Base-by-base conservation (phyloP, 2,888 invertebrate species). In the Cataglyphis livida region DNA sequence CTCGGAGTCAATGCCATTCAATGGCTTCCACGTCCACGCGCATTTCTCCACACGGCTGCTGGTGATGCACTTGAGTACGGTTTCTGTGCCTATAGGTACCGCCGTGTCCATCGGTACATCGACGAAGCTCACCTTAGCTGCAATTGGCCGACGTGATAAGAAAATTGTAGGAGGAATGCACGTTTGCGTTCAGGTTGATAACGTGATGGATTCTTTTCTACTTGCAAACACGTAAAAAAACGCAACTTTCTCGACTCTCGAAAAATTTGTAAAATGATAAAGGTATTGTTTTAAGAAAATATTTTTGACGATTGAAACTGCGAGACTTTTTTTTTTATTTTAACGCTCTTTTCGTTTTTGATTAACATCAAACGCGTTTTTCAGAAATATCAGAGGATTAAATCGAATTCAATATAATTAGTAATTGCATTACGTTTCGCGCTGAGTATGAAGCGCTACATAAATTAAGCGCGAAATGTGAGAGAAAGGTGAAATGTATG, bases 1-100 rank as follows among this genome's bases (percentile, higher is more conserved):
- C 66, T 91, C 91, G 15, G 91, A 90, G 7, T 90, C 88, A 38
- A 89, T 89, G 54, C 91, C 90, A 65, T 84, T 85, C 57, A 93
- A 83, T 3, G 93, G 88, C 41, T 91, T 92, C 92, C 93, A 94
- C 28, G 88, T 90, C 94, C 94, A 94, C 44, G 91, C 88, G 81
- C 94, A 94, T 68, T 91, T 93, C 70, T 94, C 94, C 35, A 93
- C 92, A 25, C 93, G 91, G 12, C 92, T 92, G 83, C 92, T 94
- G 25, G 92, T 92, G 48, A 93, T 85, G 89, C 94, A 94, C 73
- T 91, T 92, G 70, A 94, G 84, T 18, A 90, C 90, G 9, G 91
- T 88, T 44, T 91, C 91, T 15, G 92, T 90, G 62, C 93, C 94
- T 25, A 93, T 87, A 15, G 93, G 86, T 3, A 91, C 92, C 54